Evolutionary conservation across 1,140 invertebrate species (phyloP), one percentile per base, ranked within the genome.

Genomic region (Calephelis virginiensis): DNA sequence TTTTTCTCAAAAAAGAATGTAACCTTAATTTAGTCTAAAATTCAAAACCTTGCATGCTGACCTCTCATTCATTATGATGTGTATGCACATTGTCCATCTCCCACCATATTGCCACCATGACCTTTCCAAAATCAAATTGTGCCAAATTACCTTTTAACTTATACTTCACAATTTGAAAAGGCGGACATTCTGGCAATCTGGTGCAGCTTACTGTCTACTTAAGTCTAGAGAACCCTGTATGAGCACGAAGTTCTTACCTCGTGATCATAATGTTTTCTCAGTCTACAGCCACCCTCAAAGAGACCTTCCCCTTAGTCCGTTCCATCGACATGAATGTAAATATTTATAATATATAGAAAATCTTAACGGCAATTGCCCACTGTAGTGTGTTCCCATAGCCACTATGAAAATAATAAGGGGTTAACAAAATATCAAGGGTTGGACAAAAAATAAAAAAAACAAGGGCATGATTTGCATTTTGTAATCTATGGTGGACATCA

Each of bases 151-250:
- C 3, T 28, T 28, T 17, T 11, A 63, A 48, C 12, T 47, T 40
- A 63, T 17, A 40, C 37, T 66, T 53, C 82, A 78, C 86, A 88
- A 90, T 81, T 72, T 67, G 61, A 83, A 63, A 74, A 76, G 77
- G 74, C 64, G 68, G 68, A 72, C 80, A 85, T 80, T 74, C 56
- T 71, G 84, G 82, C 71, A 81, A 82, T 72, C 62, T 62, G 69
- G 77, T 66, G 75, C 74, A 85, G 83, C 81, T 82, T 83, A 82
- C 79, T 76, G 77, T 77, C 73, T 86, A 82, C 75, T 80, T 83
- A 81, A 83, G 82, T 86, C 80, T 80, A 85, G 84, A 90, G 85
- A 87, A 87, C 70, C 69, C 82, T 67, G 65, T 83, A 90, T 83
- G 82, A 70, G 65, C 75, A 84, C 77, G 76, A 87, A 75, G 76